Conservation (phyloP, 2,113 vertebrate species). For the Recurvirostra avosetta region DNA sequence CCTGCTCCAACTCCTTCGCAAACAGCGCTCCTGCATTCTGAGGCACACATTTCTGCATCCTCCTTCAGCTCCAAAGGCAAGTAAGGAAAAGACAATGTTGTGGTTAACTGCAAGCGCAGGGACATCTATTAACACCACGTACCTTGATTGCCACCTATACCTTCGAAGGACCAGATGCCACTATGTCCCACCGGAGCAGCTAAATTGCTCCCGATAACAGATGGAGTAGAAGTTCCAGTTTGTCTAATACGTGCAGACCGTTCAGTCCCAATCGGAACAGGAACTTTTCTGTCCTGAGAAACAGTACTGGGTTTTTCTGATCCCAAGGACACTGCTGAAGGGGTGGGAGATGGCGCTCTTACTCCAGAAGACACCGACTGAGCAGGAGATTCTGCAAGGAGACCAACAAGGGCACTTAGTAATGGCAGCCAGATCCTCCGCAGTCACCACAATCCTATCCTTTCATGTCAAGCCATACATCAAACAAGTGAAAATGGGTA, state of each 20-base stretch:
- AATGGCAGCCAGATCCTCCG: not conserved
- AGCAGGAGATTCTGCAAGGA: constrained; percentile 81
- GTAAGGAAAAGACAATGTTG: not conserved
- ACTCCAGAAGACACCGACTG: constrained; percentile 90
- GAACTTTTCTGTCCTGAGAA: constrained; percentile 97
- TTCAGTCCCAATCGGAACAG: constrained; percentile 96
- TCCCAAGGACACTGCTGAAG: constrained; percentile 87
- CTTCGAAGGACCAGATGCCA: constrained; percentile 98
- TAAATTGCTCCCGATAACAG: constrained; percentile 91
- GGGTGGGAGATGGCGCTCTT: constrained; percentile 87
- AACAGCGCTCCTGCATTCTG: not conserved
- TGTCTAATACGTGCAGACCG: constrained; percentile 95
- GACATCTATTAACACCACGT: not conserved
- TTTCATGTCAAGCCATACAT: rapidly evolving
- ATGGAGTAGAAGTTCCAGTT: constrained; percentile 92
- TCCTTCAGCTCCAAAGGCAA: not conserved
- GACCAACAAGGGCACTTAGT: not conserved
- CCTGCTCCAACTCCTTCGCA: not conserved
- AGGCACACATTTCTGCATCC: not conserved
- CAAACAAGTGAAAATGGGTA: rapidly evolving
- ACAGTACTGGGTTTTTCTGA: constrained; percentile 87
- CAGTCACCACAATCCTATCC: not conserved
- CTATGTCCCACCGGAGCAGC: constrained; percentile 95
- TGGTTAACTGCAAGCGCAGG: not conserved
- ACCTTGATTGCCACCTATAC: constrained; percentile 95